phyloP scores from a whole-genome alignment of 2,888 invertebrate genomes.

The Drosophila leonis region DNA sequence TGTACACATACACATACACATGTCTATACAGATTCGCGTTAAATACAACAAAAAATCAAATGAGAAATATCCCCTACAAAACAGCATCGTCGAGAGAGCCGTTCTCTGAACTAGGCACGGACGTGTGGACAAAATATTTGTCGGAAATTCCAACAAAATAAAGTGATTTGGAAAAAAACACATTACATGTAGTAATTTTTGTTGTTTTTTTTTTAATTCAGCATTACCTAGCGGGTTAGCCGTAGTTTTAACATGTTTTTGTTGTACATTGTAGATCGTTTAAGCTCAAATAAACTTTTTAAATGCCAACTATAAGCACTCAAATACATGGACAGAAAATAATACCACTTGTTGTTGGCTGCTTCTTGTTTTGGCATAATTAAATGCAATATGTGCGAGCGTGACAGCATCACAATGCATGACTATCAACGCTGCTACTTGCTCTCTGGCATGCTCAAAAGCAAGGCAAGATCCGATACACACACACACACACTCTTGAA shows the following conservation, averaged over 20 bases:
- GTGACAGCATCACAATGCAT: conserved; percentile 64
- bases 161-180: conserved; percentile 9
- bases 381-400: conserved; percentile 72
- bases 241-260: conserved; percentile 1
- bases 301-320: conserved; percentile 54
- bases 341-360: conserved; percentile 72
- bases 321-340: conserved; percentile 30
- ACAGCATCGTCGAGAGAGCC: conserved; percentile 36
- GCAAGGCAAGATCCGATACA: conserved; percentile 72
- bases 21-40: conserved; percentile 51
- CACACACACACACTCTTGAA: conserved; percentile 23
- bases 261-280: conserved; percentile 6
- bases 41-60: conserved; percentile 48
- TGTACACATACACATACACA: conserved; percentile 20
- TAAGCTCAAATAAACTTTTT: conserved; percentile 44
- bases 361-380: conserved; percentile 65
- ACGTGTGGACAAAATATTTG: conserved; percentile 30
- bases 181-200: conserved; percentile 11
- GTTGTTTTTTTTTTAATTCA: conserved; percentile 8
- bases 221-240: background rate
- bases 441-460: conserved; percentile 54
- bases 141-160: conserved; percentile 8
- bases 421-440: conserved; percentile 38
- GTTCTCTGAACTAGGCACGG: conserved; percentile 35
- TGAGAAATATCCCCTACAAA: conserved; percentile 51